A percentile compares a stretch with the other conserved stretches of the same genome.
These are phyloP conservation scores for Cuculus canorus DNA, from an alignment of 2,797 vertebrate species.

Conservation along the genomic window DNA sequence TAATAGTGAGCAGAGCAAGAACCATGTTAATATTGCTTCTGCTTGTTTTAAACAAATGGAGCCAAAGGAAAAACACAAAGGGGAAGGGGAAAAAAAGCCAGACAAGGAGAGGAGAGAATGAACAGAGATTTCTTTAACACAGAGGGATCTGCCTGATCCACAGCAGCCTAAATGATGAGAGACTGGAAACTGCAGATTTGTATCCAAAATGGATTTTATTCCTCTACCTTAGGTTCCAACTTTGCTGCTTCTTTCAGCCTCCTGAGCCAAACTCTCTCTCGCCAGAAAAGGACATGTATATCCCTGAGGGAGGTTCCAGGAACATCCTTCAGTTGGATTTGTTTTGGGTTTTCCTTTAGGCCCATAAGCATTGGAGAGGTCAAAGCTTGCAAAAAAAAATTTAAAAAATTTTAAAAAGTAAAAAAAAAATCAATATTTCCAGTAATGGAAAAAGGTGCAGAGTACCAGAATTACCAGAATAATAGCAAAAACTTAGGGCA, in stretches of 20 bases:
- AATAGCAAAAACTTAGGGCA: background rate
- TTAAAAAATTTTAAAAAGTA: background rate
- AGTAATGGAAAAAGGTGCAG: background rate
- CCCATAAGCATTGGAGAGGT: background rate
- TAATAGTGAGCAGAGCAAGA: background rate
- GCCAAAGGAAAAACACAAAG: background rate
- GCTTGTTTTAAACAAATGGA: conserved; percentile 4
- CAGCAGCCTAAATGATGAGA: background rate
- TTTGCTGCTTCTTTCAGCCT: conserved; percentile 18
- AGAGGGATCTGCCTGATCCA: background rate
- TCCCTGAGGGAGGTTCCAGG: conserved; percentile 20
- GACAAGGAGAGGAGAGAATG: background rate
- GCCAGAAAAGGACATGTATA: conserved; percentile 17
- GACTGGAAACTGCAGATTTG: background rate
- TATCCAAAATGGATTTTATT: background rate
- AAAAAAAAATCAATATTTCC: background rate
- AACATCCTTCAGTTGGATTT: background rate
- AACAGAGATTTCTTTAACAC: background rate
- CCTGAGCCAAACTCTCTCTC: background rate
- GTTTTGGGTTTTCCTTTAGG: background rate
- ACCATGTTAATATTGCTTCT: background rate
- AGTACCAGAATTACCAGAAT: background rate
- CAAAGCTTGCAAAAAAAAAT: background rate
- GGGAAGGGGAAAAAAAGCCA: background rate
- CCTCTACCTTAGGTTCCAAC: background rate